Evolutionary conservation across 2,797 vertebrate species (phyloP).

Genomic region (Phoeniculus purpureus): DNA sequence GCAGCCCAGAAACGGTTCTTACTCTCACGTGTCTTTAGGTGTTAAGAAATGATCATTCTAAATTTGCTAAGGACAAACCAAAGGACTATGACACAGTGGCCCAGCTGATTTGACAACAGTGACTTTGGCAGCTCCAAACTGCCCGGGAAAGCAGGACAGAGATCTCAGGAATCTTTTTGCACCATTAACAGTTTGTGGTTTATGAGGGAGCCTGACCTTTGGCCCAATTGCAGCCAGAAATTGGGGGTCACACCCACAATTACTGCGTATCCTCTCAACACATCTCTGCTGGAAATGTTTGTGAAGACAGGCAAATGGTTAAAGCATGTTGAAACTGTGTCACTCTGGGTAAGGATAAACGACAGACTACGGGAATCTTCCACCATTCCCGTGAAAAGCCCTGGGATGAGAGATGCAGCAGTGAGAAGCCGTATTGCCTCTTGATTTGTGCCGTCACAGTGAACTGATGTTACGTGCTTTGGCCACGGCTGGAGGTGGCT

Average conservation of each 20-base stretch:
- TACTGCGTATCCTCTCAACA: background rate
- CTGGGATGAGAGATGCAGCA: background rate
- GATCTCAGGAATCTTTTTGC: background rate
- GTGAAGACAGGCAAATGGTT: background rate
- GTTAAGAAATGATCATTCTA: background rate
- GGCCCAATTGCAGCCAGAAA: background rate
- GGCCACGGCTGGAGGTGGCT: background rate
- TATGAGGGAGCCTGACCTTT: background rate
- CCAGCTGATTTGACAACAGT: background rate
- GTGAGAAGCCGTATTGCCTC: background rate
- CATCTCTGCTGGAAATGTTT: background rate
- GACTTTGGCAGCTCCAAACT: background rate
- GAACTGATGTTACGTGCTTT: background rate
- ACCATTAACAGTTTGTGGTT: background rate
- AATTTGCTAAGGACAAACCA: background rate
- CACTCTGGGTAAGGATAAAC: background rate
- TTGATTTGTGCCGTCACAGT: background rate
- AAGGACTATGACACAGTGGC: background rate
- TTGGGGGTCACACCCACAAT: background rate
- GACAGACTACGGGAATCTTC: background rate
- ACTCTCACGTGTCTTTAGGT: background rate
- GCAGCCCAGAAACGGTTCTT: background rate
- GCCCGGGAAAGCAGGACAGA: background rate
- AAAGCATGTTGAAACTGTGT: background rate
- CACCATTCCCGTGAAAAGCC: background rate